phyloP scores from a whole-genome alignment of 2,797 vertebrate genomes.

The Schizothorax lantsangensis region DNA sequence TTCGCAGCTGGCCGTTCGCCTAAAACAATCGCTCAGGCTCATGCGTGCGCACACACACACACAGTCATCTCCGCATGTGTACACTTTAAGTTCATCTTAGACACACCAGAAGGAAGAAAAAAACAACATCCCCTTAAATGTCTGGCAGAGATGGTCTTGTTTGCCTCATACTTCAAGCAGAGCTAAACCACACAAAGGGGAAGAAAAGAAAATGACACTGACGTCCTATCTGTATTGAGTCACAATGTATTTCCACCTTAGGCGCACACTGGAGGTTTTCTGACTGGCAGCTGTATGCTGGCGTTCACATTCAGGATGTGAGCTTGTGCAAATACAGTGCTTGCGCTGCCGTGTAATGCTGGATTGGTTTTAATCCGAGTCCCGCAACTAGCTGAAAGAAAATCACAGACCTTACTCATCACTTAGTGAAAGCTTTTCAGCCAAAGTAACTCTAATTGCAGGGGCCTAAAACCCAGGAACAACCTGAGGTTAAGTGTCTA shows the following conservation, averaged over 20 bases:
- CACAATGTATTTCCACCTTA: conserved; percentile 22
- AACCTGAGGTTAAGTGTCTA: conserved; percentile 28
- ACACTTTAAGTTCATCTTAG: conserved; percentile 45
- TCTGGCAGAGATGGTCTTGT: conserved; percentile 32
- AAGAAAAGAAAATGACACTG: conserved; percentile 13
- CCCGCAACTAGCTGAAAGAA: conserved; percentile 18
- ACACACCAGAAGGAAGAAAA: conserved; percentile 20
- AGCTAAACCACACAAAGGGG: conserved; percentile 9
- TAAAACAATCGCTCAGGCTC: conserved; percentile 60
- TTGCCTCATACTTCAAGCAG: conserved; percentile 5
- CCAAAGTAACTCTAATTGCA: conserved; percentile 27
- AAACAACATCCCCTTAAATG: conserved; percentile 25
- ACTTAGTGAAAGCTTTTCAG: conserved; percentile 19
- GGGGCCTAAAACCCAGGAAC: conserved; percentile 1
- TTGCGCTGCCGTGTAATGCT: background rate
- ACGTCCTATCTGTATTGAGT: conserved; percentile 13
- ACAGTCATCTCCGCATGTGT: conserved; percentile 18
- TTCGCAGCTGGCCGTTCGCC: conserved; percentile 71
- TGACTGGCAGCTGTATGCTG: background rate
- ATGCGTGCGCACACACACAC: conserved; percentile 23
- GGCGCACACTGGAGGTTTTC: background rate
- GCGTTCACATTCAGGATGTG: conserved; percentile 22
- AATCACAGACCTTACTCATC: conserved; percentile 27
- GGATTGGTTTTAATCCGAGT: conserved; percentile 15
- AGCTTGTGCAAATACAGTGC: conserved; percentile 29